Evolutionary conservation across 1,140 invertebrate species (phyloP).

Genomic region (Acyrthosiphon pisum): DNA sequence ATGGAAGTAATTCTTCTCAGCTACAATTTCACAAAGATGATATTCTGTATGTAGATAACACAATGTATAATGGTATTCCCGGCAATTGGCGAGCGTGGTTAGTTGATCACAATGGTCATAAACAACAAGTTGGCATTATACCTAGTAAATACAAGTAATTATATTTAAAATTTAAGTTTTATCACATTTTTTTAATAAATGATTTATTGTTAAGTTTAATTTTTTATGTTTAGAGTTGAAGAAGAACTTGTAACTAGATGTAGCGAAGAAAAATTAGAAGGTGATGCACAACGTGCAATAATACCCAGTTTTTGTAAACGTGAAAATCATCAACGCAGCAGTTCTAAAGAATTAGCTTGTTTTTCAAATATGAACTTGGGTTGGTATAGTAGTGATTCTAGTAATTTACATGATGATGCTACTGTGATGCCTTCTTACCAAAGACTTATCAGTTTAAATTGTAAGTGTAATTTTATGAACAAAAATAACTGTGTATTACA

Average conservation of each 20-base stretch:
- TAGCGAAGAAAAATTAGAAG: constrained; percentile 79
- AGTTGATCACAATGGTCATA: constrained; percentile 85
- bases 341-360: constrained; percentile 87
- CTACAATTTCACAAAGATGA: constrained; percentile 93
- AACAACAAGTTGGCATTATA: constrained; percentile 89
- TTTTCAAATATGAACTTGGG: constrained; percentile 88
- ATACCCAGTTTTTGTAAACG: constrained; percentile 89
- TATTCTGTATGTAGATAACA: constrained; percentile 94
- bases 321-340: constrained; percentile 85
- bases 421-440: constrained; percentile 82
- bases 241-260: constrained; percentile 79
- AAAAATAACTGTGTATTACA: constrained; percentile 10
- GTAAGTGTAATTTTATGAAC: constrained; percentile 69
- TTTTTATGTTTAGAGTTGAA: constrained; percentile 74
- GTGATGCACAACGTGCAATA: constrained; percentile 74
- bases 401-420: constrained; percentile 79
- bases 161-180: background rate
- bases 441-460: constrained; percentile 88
- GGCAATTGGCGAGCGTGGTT: constrained; percentile 95
- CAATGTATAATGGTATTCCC: constrained; percentile 90
- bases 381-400: constrained; percentile 80
- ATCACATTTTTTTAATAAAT: background rate
- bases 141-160: constrained; percentile 93
- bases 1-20: constrained; percentile 73
- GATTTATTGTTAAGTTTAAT: background rate